Evolutionary conservation across 2,797 vertebrate genomes (phyloP).

Genomic region (Phalloptychus januarius): DNA sequence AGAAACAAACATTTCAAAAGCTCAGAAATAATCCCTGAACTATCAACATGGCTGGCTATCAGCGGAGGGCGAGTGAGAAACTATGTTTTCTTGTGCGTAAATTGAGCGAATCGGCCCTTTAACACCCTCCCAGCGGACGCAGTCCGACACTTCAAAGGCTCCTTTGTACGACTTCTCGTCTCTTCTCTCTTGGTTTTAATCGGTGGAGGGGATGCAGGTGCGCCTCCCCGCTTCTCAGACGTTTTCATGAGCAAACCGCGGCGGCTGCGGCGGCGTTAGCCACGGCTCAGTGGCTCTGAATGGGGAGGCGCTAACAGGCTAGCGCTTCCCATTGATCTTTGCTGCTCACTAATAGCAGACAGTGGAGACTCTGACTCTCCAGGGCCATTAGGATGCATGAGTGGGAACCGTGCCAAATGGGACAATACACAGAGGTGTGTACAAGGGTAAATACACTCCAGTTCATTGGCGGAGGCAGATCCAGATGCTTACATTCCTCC

Average conservation of each 20-base stretch:
- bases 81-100: slow-evolving; percentile 7
- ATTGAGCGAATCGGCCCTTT: slow-evolving; percentile 36
- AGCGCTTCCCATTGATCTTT: slow-evolving; percentile 76
- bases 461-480: slow-evolving; percentile 52
- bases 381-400: slow-evolving; percentile 75
- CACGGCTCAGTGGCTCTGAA: slow-evolving; percentile 71
- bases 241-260: slow-evolving; percentile 61
- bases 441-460: slow-evolving; percentile 67
- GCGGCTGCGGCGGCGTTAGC: slow-evolving; percentile 70
- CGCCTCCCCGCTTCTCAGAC: slow-evolving; percentile 49
- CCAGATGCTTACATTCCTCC: slow-evolving; percentile 52
- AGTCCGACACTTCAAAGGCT: slow-evolving; percentile 31
- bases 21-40: slow-evolving; percentile 4
- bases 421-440: slow-evolving; percentile 69
- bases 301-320: slow-evolving; percentile 65
- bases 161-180: slow-evolving; percentile 19
- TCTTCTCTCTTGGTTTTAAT: slow-evolving; percentile 32
- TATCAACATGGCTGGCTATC: slow-evolving; percentile 16
- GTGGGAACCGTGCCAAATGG: slow-evolving; percentile 64
- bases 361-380: slow-evolving; percentile 60
- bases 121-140: slow-evolving; percentile 15
- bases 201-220: slow-evolving; percentile 59
- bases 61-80: slow-evolving; percentile 12
- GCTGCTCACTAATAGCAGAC: slow-evolving; percentile 68
- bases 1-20: slow-evolving; percentile 35